phyloP scores from a whole-genome alignment of 2,888 invertebrate species.

The Meghimatium bilineatum region DNA sequence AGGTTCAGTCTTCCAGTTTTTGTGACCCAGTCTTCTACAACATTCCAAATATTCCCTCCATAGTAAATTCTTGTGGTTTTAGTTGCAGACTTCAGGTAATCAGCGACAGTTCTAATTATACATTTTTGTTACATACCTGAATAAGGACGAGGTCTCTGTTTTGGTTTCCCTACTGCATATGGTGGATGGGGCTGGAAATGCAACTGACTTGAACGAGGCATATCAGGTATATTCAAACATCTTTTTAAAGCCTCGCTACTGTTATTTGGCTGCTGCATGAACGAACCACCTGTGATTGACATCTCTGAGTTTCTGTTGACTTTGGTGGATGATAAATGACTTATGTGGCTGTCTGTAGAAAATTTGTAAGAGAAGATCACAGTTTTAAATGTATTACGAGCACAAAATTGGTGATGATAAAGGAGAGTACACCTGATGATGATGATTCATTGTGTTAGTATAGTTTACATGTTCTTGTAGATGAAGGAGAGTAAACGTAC shows the following conservation, averaged over 20 bases:
- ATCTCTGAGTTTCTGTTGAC: not conserved
- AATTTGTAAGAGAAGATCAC: not conserved
- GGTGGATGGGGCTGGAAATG: constrained; percentile 66
- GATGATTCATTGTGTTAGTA: not conserved
- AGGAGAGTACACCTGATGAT: not conserved
- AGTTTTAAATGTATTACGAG: not conserved
- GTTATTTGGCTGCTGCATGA: constrained; percentile 68
- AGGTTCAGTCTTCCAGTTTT: too few relatives aligned
- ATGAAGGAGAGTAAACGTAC: too few relatives aligned
- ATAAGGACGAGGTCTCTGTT: constrained; percentile 57
- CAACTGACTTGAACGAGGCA: constrained; percentile 63
- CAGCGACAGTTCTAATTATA: too few relatives aligned
- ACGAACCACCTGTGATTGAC: constrained; percentile 27
- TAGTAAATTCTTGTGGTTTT: too few relatives aligned
- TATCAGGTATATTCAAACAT: constrained; percentile 64
- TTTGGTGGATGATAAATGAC: not conserved
- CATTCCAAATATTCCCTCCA: too few relatives aligned
- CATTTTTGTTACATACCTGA: constrained; percentile 60
- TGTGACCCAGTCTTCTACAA: too few relatives aligned
- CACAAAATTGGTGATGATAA: not conserved
- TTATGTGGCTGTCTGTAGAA: not conserved
- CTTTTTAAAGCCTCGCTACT: constrained; percentile 71
- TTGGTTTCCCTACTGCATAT: constrained; percentile 57
- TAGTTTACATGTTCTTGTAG: not conserved
- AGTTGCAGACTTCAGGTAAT: too few relatives aligned